phyloP scores from a whole-genome alignment of 2,113 vertebrate species.

The Machaerirhynchus nigripectus region DNA sequence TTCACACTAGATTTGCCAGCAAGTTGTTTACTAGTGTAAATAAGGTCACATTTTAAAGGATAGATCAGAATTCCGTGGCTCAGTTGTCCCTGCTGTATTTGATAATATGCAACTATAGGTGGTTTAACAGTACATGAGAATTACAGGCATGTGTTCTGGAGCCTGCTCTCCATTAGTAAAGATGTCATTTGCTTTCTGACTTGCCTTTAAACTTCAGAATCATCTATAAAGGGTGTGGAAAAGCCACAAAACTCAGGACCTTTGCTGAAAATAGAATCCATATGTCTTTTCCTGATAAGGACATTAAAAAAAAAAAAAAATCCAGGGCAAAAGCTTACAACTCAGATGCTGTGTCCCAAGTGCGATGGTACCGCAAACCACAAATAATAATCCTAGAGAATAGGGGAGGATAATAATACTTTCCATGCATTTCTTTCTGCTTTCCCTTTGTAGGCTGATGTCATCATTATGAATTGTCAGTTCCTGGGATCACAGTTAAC shows the following conservation, averaged over 20 bases:
- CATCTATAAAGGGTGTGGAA: neutral
- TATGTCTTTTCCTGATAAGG: neutral
- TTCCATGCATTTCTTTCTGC: slow-evolving; percentile 9
- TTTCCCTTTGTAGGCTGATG: slow-evolving; percentile 39
- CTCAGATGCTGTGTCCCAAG: neutral
- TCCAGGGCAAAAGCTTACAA: neutral
- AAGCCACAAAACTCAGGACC: neutral
- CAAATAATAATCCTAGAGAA: slow-evolving; percentile 30
- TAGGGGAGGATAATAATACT: slow-evolving; percentile 24
- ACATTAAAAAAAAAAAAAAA: neutral
- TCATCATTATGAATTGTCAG: slow-evolving; percentile 44
- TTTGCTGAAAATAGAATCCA: slow-evolving; percentile 6
- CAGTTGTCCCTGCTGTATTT: neutral
- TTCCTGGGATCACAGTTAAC: slow-evolving; percentile 21
- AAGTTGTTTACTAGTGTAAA: neutral
- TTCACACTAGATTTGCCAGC: neutral
- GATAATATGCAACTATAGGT: neutral
- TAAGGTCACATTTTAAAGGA: neutral
- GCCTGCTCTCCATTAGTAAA: neutral
- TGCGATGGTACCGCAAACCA: neutral
- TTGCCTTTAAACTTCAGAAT: neutral
- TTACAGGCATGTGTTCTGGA: neutral
- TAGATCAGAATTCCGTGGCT: neutral
- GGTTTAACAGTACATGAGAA: neutral
- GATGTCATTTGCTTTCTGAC: neutral